Evolutionary conservation across 2,797 vertebrate genomes (phyloP).

Genomic region (Crocidura indochinensis): DNA sequence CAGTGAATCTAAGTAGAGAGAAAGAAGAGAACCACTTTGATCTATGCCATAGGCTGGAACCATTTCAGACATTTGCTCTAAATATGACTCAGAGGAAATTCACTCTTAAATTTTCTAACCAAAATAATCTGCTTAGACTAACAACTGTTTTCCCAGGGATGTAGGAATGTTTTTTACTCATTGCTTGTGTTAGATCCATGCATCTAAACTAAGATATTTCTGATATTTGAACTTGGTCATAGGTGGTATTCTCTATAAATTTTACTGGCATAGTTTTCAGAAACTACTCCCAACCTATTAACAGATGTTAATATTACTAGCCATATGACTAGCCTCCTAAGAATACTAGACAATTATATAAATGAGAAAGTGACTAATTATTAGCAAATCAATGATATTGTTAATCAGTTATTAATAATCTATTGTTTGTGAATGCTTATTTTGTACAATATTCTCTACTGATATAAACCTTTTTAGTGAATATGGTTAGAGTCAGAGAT

Average conservation of each 20-base stretch:
- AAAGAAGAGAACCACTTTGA: conserved; percentile 34
- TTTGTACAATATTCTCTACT: not conserved
- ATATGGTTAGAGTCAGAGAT: not conserved
- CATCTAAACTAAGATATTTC: not conserved
- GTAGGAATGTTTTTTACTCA: not conserved
- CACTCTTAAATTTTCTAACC: conserved; percentile 18
- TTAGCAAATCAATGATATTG: conserved; percentile 7
- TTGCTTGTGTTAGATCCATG: not conserved
- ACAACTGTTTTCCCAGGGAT: not conserved
- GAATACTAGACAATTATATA: conserved; percentile 8
- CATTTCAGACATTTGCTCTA: conserved; percentile 16
- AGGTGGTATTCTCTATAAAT: not conserved
- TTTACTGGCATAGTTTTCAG: conserved; percentile 8
- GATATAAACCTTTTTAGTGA: not conserved
- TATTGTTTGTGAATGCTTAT: not conserved
- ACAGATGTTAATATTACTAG: no score
- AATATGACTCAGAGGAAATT: conserved; percentile 6
- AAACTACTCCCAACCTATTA: not conserved
- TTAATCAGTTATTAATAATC: not conserved
- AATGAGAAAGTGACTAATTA: conserved; percentile 22
- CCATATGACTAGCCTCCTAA: no score
- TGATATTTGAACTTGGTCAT: not conserved
- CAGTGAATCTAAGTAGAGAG: conserved; percentile 3
- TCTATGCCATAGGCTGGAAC: not conserved
- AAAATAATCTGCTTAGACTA: conserved; percentile 1